phyloP scores from a whole-genome alignment of 2,113 vertebrate genomes.

The Perccottus glenii region DNA sequence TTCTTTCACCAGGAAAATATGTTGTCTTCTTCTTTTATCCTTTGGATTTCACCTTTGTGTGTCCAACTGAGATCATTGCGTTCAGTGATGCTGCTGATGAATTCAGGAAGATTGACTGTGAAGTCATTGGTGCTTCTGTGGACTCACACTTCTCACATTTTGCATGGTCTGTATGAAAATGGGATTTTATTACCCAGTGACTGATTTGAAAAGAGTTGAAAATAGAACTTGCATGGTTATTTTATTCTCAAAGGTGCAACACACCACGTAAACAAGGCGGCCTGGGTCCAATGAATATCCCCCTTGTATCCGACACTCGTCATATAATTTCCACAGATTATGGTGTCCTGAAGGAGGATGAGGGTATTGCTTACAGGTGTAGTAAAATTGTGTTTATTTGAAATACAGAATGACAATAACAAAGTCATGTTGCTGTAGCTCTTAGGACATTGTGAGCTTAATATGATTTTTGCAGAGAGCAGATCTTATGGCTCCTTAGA shows the following conservation, averaged over 20 bases:
- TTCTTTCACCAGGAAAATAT: slow-evolving; percentile 86
- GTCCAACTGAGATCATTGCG: slow-evolving; percentile 97
- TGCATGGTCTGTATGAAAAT: slow-evolving; percentile 81
- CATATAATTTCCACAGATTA: slow-evolving; percentile 89
- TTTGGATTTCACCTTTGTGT: slow-evolving; percentile 97
- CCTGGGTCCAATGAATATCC: slow-evolving; percentile 93
- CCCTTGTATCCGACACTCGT: slow-evolving; percentile 88
- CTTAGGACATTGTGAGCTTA: too few relatives aligned
- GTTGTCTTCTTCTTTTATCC: slow-evolving; percentile 98
- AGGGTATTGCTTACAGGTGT: slow-evolving; percentile 96
- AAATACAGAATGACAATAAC: too few relatives aligned
- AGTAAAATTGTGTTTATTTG: not conserved
- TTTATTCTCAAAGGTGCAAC: slow-evolving; percentile 83
- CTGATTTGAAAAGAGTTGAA: not conserved
- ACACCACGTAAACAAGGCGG: slow-evolving; percentile 93
- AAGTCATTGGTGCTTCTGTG: slow-evolving; percentile 94
- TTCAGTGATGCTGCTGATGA: slow-evolving; percentile 93
- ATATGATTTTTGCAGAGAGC: too few relatives aligned
- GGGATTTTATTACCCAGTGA: too few relatives aligned
- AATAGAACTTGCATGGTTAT: not conserved
- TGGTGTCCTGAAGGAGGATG: slow-evolving; percentile 93
- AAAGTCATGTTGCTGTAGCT: too few relatives aligned
- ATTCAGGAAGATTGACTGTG: slow-evolving; percentile 92
- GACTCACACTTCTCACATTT: slow-evolving; percentile 98
- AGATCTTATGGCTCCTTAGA: not conserved